Evolutionary conservation across 2,888 invertebrate species (phyloP).

Genomic region (Pachymerium ferrugineum): DNA sequence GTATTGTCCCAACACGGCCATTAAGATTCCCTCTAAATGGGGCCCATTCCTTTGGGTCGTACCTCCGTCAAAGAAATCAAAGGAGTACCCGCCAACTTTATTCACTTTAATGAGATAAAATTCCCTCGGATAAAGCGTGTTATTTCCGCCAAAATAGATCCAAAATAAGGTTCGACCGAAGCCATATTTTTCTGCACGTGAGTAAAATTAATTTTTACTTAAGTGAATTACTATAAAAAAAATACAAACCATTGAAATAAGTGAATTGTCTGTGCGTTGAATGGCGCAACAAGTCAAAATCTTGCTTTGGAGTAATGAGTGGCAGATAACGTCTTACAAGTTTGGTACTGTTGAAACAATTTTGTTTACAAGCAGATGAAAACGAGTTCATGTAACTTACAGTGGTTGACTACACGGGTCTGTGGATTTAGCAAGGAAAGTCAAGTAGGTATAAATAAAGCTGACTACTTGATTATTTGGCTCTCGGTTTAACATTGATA

Average conservation of each 20-base stretch:
- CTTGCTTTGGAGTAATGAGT: too few relatives aligned
- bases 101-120: not conserved
- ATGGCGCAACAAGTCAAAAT: too few relatives aligned
- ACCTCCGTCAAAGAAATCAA: not conserved
- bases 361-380: too few relatives aligned
- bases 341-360: too few relatives aligned
- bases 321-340: too few relatives aligned
- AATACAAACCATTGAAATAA: not conserved
- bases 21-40: not conserved
- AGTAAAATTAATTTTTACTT: not conserved
- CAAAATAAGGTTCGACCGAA: not conserved
- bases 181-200: not conserved
- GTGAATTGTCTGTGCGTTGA: not conserved
- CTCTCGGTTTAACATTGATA: not conserved
- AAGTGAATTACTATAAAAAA: not conserved
- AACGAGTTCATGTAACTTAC: too few relatives aligned
- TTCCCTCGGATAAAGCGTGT: not conserved
- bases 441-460: not conserved
- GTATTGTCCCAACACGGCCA: not conserved
- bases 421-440: not conserved
- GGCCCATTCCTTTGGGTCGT: not conserved
- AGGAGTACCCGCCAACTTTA: not conserved
- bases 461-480: not conserved
- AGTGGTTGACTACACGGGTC: not conserved
- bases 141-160: not conserved